Percentiles rank a stretch among this genome's conserved stretches.
Evolutionary conservation across 2,888 invertebrate genomes (phyloP).

Genomic region (Xylocampa areola): DNA sequence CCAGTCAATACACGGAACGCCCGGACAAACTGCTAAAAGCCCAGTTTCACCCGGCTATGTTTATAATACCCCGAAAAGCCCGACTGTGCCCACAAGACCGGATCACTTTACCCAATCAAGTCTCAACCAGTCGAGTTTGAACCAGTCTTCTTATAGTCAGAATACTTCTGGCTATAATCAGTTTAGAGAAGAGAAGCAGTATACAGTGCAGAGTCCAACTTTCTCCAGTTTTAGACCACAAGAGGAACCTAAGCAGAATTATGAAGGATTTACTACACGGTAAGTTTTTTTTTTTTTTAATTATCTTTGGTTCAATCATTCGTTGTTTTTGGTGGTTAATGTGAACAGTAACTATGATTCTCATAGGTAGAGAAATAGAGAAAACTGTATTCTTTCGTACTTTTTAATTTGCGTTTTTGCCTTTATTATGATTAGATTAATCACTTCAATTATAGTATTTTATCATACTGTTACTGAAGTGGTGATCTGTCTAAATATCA

Average conservation of each 20-base stretch:
- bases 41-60: slow-evolving; percentile 53
- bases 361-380: too few relatives aligned
- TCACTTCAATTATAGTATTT: too few relatives aligned
- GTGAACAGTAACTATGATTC: too few relatives aligned
- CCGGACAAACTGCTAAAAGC: slow-evolving; percentile 51
- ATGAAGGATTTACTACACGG: slow-evolving; percentile 92
- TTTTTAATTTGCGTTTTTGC: too few relatives aligned
- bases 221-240: slow-evolving; percentile 85
- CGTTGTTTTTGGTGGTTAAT: slow-evolving; percentile 27
- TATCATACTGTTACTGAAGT: too few relatives aligned
- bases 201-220: slow-evolving; percentile 77
- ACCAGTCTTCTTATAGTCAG: slow-evolving; percentile 62
- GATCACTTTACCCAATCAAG: slow-evolving; percentile 23
- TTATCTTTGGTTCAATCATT: background rate
- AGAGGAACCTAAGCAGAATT: slow-evolving; percentile 86
- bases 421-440: too few relatives aligned
- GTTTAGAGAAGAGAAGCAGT: slow-evolving; percentile 72
- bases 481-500: too few relatives aligned
- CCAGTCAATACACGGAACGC: slow-evolving; percentile 73
- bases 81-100: slow-evolving; percentile 35
- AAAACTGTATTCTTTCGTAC: too few relatives aligned
- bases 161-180: slow-evolving; percentile 60
- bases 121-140: slow-evolving; percentile 49
- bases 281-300: slow-evolving; percentile 70
- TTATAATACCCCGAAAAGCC: slow-evolving; percentile 50